A percentile compares a stretch with the other conserved stretches of the same genome.
Evolutionary conservation across 2,113 vertebrate genomes (phyloP).

Genomic region (Narcine bancroftii): DNA sequence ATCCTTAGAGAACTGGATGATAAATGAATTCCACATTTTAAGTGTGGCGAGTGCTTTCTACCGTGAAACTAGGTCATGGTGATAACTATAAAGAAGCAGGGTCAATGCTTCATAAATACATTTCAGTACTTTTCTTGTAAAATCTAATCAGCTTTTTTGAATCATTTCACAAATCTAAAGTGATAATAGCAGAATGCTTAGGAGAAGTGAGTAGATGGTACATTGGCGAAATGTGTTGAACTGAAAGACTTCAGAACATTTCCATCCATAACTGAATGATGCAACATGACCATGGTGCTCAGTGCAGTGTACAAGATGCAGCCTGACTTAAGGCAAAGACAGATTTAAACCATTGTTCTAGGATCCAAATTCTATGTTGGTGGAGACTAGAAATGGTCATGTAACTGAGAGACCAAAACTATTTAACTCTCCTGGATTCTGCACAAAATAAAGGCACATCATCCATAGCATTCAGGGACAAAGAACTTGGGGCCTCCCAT

Average conservation of each 20-base stretch:
- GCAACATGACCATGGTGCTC: not conserved
- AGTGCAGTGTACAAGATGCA: not conserved
- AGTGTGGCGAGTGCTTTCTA: not conserved
- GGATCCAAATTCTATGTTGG: not conserved
- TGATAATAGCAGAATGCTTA: conserved; percentile 2
- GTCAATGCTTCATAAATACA: conserved; percentile 28
- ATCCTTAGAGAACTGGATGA: not conserved
- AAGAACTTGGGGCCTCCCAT: not conserved
- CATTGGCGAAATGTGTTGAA: not conserved
- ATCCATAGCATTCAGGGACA: no score
- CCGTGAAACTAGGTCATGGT: conserved; percentile 11
- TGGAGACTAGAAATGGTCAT: not conserved
- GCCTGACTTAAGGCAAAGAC: not conserved
- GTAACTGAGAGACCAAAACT: not conserved
- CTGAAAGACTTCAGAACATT: not conserved
- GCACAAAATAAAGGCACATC: not conserved
- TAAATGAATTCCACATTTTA: conserved; percentile 29
- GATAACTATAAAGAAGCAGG: not conserved
- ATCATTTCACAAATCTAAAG: conserved; percentile 5
- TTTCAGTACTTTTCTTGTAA: not conserved
- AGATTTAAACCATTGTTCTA: not conserved
- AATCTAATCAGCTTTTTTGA: conserved; percentile 25
- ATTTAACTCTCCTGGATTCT: not conserved
- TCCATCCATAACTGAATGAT: not conserved
- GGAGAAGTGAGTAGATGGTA: not conserved